Percentiles rank a stretch among this genome's conserved stretches.
Evolutionary conservation across 1,140 invertebrate species (phyloP).

Genomic region (Drosophila micromelanica): DNA sequence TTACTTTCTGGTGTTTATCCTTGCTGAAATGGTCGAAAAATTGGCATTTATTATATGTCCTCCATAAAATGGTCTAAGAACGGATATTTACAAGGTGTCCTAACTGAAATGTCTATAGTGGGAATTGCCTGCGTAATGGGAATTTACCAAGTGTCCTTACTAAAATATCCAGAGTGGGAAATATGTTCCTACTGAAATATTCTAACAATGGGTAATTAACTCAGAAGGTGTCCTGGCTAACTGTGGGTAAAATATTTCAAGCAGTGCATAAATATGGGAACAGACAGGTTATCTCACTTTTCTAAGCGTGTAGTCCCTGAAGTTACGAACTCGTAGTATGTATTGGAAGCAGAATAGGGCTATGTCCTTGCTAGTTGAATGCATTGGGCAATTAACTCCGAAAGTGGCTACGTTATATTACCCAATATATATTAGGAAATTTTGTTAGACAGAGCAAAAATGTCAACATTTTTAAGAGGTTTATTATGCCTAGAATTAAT

Average conservation of each 20-base stretch:
- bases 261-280: background rate
- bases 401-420: background rate
- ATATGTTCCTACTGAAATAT: background rate
- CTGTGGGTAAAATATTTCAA: no score
- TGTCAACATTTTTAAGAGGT: no score
- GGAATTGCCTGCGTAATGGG: no score
- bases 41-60: background rate
- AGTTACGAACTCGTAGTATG: no score
- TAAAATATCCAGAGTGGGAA: no score
- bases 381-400: background rate
- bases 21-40: background rate
- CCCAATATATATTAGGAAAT: background rate
- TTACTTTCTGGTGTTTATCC: background rate
- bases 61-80: no score
- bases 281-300: no score
- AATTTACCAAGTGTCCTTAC: no score
- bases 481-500: no score
- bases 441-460: background rate
- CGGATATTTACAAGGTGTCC: background rate
- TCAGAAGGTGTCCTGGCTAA: no score
- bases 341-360: background rate
- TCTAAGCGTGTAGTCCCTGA: no score
- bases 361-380: background rate
- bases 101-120: no score
- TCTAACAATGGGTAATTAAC: background rate